phyloP scores from a whole-genome alignment of 2,113 vertebrate genomes.

The Thryonomys swinderianus region DNA sequence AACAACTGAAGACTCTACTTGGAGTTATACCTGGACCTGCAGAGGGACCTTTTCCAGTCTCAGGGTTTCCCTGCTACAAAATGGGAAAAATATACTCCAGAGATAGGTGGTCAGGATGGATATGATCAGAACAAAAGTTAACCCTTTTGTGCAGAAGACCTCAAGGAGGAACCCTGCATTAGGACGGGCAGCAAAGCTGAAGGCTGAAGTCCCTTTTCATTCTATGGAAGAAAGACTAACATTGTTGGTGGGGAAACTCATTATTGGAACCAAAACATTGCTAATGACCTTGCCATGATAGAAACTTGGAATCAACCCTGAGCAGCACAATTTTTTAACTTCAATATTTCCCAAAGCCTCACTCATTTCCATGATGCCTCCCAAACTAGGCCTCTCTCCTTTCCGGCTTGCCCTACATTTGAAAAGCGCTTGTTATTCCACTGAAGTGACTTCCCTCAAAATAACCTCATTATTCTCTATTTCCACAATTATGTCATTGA shows the following conservation, averaged over 20 bases:
- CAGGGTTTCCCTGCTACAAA: not conserved
- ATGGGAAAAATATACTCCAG: not conserved
- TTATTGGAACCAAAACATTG: not conserved
- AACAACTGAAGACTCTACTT: not conserved
- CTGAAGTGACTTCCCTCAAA: conserved; percentile 1
- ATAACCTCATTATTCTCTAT: conserved; percentile 36
- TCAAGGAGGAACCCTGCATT: not conserved
- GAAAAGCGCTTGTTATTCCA: not conserved
- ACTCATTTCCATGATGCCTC: not conserved
- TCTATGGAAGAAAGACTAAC: not conserved
- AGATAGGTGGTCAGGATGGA: not conserved
- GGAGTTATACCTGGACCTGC: not conserved
- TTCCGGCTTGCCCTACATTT: not conserved
- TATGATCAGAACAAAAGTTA: not conserved
- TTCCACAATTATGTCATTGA: conserved; percentile 48
- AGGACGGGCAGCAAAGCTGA: not conserved
- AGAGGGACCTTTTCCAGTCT: not conserved
- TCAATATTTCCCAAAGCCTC: conserved; percentile 15
- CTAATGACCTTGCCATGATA: not conserved
- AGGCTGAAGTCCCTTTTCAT: too few species aligned
- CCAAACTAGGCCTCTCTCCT: conserved; percentile 8
- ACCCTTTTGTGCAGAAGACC: not conserved
- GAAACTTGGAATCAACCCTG: not conserved
- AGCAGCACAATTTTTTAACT: not conserved
- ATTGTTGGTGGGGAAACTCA: not conserved